Base-by-base conservation (phyloP, 2,888 invertebrate species). In the Diarsia rubi region DNA sequence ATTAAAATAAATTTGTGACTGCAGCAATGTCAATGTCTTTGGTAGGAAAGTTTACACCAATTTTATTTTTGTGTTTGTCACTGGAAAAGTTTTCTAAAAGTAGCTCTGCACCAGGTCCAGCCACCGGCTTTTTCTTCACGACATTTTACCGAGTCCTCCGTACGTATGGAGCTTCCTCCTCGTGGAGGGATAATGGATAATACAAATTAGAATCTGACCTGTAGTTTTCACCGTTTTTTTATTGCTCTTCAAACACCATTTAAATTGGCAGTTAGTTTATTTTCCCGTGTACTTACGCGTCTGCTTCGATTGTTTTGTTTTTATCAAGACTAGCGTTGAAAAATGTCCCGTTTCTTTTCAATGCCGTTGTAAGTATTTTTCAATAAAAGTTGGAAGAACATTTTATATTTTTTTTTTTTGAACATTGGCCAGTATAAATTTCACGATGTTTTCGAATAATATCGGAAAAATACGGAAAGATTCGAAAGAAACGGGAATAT, bases 271-370 rank as follows among this genome's bases (percentile, higher is more conserved):
- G 45, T 80, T 73, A 47, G 74, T 54, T 16, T 54, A 54, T 62
- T 66, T 24, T 62, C 60, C 52, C 31, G 47, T 52, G 68, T 42
- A 42, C 14, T 57, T 37, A 27, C 24, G 19, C n/a, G 49, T 69
- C 63, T 84, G 47, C 76, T 76, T 73, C 69, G 37, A 77, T 81
- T 64, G 63, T 62, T 62, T 64, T 82, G 68, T 82, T 70, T n/a
- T 27, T 64, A 68, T 75, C 60, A 60, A 75, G 67, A 82, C n/a
- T n/a, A n/a, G n/a, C n/a, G n/a, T n/a, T n/a, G n/a, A n/a, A n/a
- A n/a, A n/a, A n/a, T n/a, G n/a, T n/a, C n/a, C n/a, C n/a, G n/a
- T n/a, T n/a, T n/a, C n/a, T n/a, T n/a, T n/a, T n/a, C n/a, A n/a
- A n/a, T n/a, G n/a, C n/a, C n/a, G n/a, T n/a, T n/a, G n/a, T n/a